A percentile compares a stretch with the other conserved stretches of the same genome.
phyloP scores from a whole-genome alignment of 2,888 invertebrate genomes.

The Eupeodes latifasciatus region DNA sequence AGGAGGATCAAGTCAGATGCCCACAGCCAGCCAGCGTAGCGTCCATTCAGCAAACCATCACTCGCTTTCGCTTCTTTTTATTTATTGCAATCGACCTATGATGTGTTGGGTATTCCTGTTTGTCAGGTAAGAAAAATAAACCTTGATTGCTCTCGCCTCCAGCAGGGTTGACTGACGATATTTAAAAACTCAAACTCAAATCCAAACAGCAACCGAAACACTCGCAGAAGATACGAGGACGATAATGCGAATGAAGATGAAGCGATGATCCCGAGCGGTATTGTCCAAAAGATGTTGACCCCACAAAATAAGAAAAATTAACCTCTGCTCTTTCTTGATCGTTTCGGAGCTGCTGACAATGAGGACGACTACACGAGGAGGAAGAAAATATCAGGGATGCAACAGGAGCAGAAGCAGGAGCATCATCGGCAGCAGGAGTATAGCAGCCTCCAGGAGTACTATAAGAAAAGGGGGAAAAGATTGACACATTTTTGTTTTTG shows the following conservation, averaged over 20 bases:
- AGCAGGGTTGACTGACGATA: slow-evolving; percentile 53
- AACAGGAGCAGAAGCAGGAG: slow-evolving; percentile 26
- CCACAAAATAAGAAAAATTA: slow-evolving; percentile 75
- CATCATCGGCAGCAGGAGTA: background rate
- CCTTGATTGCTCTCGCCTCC: slow-evolving; percentile 65
- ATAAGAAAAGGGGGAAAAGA: slow-evolving; percentile 40
- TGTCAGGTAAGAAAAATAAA: slow-evolving; percentile 55
- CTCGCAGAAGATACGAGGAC: background rate
- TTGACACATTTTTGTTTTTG: slow-evolving; percentile 61
- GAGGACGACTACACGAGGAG: background rate
- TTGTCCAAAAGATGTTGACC: slow-evolving; percentile 74
- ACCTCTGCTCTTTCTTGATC: slow-evolving; percentile 69
- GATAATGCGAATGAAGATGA: background rate
- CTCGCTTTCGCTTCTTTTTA: slow-evolving; percentile 2
- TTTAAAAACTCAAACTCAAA: slow-evolving; percentile 16
- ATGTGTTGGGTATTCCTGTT: slow-evolving; percentile 47
- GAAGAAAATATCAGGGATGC: background rate
- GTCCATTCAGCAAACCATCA: slow-evolving; percentile 36
- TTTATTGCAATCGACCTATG: background rate
- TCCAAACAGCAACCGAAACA: background rate
- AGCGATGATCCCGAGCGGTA: slow-evolving; percentile 34
- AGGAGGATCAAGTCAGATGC: slow-evolving; percentile 53
- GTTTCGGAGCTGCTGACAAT: slow-evolving; percentile 23
- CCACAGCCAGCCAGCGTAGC: slow-evolving; percentile 7
- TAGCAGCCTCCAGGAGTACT: background rate